Evolutionary conservation across 1,140 invertebrate species (phyloP).

Genomic region (Zaprionus vittiger): DNA sequence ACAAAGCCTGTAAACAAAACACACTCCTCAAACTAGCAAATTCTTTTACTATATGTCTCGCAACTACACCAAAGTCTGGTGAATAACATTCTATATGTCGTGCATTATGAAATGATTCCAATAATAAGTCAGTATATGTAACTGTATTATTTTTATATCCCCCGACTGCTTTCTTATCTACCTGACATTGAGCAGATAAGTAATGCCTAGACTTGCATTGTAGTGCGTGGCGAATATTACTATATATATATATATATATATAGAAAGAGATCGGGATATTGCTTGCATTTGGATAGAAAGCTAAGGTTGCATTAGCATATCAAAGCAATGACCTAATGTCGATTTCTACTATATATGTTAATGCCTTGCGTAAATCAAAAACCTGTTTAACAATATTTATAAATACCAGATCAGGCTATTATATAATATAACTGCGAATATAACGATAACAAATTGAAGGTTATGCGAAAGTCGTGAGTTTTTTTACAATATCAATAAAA

Average conservation of each 20-base stretch:
- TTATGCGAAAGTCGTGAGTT: neutral
- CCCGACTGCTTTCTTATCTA: neutral
- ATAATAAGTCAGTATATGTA: neutral
- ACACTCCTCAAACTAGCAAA: conserved; percentile 48
- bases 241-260: neutral
- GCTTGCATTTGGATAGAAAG: neutral
- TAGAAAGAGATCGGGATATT: neutral
- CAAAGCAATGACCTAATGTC: neutral
- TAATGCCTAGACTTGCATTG: neutral
- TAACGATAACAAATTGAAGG: neutral
- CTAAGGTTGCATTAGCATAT: neutral
- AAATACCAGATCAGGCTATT: neutral
- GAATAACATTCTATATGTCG: neutral
- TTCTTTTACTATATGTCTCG: conserved; percentile 31
- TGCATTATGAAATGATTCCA: neutral
- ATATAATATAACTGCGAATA: neutral
- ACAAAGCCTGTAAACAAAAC: conserved; percentile 15
- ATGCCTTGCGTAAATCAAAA: neutral
- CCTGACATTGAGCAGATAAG: neutral
- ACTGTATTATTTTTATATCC: neutral
- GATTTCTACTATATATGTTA: neutral
- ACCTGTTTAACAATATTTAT: neutral
- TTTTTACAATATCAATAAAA: neutral
- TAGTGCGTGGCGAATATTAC: neutral
- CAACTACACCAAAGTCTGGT: neutral